Evolutionary conservation across 2,888 invertebrate genomes (phyloP).

Genomic region (Mythimna albipuncta): DNA sequence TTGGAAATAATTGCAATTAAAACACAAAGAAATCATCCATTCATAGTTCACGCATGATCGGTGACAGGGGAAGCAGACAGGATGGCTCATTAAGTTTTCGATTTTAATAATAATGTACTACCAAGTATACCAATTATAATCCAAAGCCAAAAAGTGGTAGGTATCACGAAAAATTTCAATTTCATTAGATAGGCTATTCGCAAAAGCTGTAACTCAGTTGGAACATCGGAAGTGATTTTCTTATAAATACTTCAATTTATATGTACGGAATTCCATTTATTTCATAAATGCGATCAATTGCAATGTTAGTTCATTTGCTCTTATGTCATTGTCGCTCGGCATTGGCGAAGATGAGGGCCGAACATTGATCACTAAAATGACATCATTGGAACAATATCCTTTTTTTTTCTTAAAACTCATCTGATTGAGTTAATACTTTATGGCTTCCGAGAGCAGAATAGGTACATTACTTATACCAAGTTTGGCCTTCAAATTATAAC

Average conservation of each 20-base stretch:
- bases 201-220: too few relatives aligned
- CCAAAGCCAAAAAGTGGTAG: background rate
- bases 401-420: too few relatives aligned
- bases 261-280: too few relatives aligned
- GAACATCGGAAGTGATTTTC: too few relatives aligned
- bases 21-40: conserved; percentile 52
- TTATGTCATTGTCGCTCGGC: too few relatives aligned
- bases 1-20: conserved; percentile 58
- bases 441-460: background rate
- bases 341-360: too few relatives aligned
- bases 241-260: too few relatives aligned
- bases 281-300: too few relatives aligned
- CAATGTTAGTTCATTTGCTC: too few relatives aligned
- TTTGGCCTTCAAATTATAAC: conserved; percentile 43
- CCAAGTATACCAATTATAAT: background rate
- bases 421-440: background rate
- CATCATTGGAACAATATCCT: too few relatives aligned
- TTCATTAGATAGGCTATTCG: too few relatives aligned
- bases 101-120: conserved; percentile 57
- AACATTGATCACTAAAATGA: too few relatives aligned
- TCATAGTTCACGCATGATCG: conserved; percentile 49
- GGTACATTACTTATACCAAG: conserved; percentile 31
- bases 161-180: background rate
- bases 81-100: conserved; percentile 69
- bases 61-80: conserved; percentile 47